Evolutionary conservation across 1,140 invertebrate species (phyloP).

Genomic region (Medauroidea extradentata): DNA sequence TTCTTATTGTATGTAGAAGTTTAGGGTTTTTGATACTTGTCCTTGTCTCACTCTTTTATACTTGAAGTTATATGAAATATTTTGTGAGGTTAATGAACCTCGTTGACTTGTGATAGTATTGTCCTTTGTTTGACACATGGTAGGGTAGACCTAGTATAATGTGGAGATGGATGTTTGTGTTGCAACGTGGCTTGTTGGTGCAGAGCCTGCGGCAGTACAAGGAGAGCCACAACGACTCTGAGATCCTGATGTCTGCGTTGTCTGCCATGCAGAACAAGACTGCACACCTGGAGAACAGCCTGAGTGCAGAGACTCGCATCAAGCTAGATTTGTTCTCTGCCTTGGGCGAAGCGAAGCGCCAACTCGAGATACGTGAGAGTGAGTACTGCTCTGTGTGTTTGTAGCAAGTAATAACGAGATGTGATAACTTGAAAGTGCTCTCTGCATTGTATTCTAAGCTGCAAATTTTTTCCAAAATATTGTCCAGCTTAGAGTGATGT

Average conservation of each 20-base stretch:
- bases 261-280: conserved; percentile 83
- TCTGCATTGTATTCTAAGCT: background rate
- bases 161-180: no score
- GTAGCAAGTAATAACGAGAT: no score
- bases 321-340: conserved; percentile 96
- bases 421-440: background rate
- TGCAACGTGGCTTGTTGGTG: no score
- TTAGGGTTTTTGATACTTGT: no score
- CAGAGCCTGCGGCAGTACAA: conserved; percentile 55
- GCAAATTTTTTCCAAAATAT: background rate
- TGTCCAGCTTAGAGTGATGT: background rate
- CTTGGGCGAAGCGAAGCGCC: conserved; percentile 88
- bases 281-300: conserved; percentile 81
- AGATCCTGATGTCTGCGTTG: conserved; percentile 75
- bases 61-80: no score
- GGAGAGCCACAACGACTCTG: conserved; percentile 71
- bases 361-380: conserved; percentile 91
- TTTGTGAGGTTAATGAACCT: no score
- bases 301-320: conserved; percentile 91
- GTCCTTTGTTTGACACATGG: no score
- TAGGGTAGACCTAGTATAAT: no score
- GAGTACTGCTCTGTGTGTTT: conserved; percentile 37
- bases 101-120: no score
- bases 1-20: no score
- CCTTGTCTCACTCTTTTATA: no score